Evolutionary conservation across 2,113 vertebrate species (phyloP).

Genomic region (Elanus axillaris): DNA sequence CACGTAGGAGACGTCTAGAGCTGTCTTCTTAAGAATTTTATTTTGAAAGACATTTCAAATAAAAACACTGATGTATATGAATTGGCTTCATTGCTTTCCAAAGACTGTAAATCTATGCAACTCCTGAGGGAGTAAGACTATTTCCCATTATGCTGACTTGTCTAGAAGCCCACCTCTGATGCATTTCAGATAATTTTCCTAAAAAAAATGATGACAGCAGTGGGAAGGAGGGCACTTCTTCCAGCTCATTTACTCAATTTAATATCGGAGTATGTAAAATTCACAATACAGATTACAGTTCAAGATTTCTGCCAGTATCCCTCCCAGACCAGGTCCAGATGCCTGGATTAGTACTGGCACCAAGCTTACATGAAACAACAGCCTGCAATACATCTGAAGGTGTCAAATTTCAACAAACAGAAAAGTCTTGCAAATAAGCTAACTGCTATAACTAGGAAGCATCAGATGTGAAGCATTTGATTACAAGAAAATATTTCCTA

Average conservation of each 20-base stretch:
- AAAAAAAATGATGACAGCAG: background rate
- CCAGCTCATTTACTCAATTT: background rate
- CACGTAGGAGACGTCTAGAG: slow-evolving; percentile 38
- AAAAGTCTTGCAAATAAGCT: slow-evolving; percentile 1
- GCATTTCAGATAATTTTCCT: background rate
- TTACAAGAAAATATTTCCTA: slow-evolving; percentile 32
- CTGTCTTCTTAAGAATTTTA: slow-evolving; percentile 22
- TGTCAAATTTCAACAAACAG: background rate
- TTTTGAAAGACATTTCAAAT: slow-evolving; percentile 35
- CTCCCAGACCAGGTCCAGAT: background rate
- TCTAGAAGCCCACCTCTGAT: background rate
- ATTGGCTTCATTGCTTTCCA: background rate
- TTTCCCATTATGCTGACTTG: background rate
- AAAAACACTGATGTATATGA: background rate
- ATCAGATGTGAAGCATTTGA: slow-evolving; percentile 23
- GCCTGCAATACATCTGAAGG: background rate
- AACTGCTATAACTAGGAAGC: background rate
- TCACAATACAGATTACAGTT: background rate
- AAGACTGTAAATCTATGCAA: background rate
- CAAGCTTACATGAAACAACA: background rate
- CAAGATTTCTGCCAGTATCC: background rate
- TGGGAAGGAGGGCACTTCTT: background rate
- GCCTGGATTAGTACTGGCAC: background rate
- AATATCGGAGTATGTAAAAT: background rate
- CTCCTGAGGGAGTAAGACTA: background rate